Evolutionary conservation across 2,888 invertebrate genomes (phyloP), one percentile per base, ranked within the genome.

Genomic region (Steinernema scapterisci): DNA sequence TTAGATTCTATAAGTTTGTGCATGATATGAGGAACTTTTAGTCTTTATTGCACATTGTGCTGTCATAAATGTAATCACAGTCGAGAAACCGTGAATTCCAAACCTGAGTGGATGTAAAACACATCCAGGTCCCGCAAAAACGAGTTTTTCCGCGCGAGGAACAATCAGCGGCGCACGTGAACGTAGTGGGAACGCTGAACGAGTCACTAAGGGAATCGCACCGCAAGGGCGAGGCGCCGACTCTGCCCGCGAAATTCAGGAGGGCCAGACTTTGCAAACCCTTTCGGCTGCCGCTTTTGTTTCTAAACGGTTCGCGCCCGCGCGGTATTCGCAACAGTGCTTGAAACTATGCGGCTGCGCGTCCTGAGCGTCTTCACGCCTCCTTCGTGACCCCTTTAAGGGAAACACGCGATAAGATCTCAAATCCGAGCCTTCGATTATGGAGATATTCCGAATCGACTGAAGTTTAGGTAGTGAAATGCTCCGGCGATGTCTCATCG

Each of bases 91-190:
- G 63, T 63, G 23, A 54, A 54, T 21, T 16, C 25, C 54, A 27
- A 31, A 63, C 63, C 25, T 25, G 63, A 27, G 63, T 25, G 63
- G 63, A 63, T 63, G 63, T 31, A 25, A 25, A 48, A 63, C 25
- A 25, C 54, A 25, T 54, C 27, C 63, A 63, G 31, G 31, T 63
- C 63, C 19, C 16, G 63, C 63, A 16, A 27, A 31, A 63, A 63
- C 63, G 63, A 63, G 63, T 63, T 63, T 63, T 21, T 63, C 52
- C 52, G 63, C 63, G 63, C 63, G 63, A 63, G 63, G 63, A 27
- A 63, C 63, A 31, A 63, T 63, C 63, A 13, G n/a, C n/a, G 38
- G 63, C 63, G 63, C 63, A 27, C 63, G 63, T 63, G 25, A 38
- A 63, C 63, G 63, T 19, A 63, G 19, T n/a, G 21, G 52, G 21